Base-by-base conservation (phyloP, 2,113 vertebrate genomes). In the Rhinolophus ferrumequinum region DNA sequence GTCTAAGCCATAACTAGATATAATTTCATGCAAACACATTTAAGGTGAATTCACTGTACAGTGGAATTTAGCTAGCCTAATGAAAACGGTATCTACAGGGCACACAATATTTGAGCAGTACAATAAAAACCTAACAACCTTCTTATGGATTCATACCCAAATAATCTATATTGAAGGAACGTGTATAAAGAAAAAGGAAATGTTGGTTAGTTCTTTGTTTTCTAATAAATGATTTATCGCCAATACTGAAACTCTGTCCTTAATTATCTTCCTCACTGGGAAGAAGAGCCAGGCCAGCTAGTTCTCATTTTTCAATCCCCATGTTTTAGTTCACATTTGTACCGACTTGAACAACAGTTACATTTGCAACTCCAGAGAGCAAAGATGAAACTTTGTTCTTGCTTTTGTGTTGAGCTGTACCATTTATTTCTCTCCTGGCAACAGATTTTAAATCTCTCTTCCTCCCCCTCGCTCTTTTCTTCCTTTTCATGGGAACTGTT, bases 381-480 rank as follows among this genome's bases (percentile, higher is more conserved):
- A 75, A 97, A 97, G 97, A 97, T 86, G 96, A 97, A 98, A 98
- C 98, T 98, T 98, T 95, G 97, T 98, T 97, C 95, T 88, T 93
- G 97, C 97, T 97, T 98, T 98, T 98, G 98, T 98, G 75, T 72
- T 83, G 92, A 88, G 97, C 96, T 92, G 90, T 77, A 97, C 97
- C 96, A 97, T 98, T 98, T 98, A 98, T 98, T 98, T 98, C 97
- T 98, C 97, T 97, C 97, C 94, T 98, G 98, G 98, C 98, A 98
- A 98, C 97, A 98, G 97, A 98, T 97, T 98, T 98, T 94, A 97
- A 98, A 97, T 94, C 94, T 97, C 84, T 88, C 77, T 93, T 90
- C 95, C 54, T 94, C 93, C 97, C 90, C 77, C 80, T 30, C 52
- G 21, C 54, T 3, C 93, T 96, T 97, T 96, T 94, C 94, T 96